These are phyloP conservation scores for Podargus strigoides DNA, from an alignment of 2,797 vertebrate genomes.

Conservation along the genomic window DNA sequence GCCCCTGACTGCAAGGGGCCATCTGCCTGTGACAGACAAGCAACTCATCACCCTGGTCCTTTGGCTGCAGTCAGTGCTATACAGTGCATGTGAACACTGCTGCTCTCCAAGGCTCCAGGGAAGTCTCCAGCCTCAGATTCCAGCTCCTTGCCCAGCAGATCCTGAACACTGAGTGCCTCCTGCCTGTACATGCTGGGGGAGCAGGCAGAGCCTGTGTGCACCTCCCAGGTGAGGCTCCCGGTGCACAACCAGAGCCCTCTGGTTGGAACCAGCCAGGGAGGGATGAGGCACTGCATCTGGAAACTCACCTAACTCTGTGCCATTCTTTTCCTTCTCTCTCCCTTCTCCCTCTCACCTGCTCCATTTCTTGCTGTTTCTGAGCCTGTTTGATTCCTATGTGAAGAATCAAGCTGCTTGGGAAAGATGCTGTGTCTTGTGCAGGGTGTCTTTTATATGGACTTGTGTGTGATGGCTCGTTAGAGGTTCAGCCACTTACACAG, in stretches of 20 bases:
- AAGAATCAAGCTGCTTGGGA: not conserved
- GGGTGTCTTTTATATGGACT: not conserved
- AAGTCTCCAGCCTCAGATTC: not conserved
- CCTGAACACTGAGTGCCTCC: not conserved
- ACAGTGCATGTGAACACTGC: not conserved
- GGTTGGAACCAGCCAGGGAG: not conserved
- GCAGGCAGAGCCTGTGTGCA: not conserved
- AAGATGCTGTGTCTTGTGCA: not conserved
- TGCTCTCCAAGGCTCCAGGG: not conserved
- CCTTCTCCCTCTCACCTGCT: not conserved
- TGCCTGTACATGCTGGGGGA: not conserved
- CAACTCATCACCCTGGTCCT: not conserved
- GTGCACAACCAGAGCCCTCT: not conserved
- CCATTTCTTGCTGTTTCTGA: not conserved
- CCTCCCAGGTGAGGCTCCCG: not conserved
- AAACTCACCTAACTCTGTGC: not conserved
- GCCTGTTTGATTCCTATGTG: too few relatives aligned
- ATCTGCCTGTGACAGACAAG: not conserved
- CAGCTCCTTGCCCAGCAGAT: not conserved
- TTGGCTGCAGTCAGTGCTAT: not conserved
- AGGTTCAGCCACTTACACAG: not conserved
- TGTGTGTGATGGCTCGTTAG: not conserved
- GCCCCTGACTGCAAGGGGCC: not conserved
- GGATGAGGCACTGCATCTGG: not conserved
- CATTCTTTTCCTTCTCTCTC: not conserved